Evolutionary conservation across 1,140 invertebrate species (phyloP).

Genomic region (Luehdorfia chinensis): DNA sequence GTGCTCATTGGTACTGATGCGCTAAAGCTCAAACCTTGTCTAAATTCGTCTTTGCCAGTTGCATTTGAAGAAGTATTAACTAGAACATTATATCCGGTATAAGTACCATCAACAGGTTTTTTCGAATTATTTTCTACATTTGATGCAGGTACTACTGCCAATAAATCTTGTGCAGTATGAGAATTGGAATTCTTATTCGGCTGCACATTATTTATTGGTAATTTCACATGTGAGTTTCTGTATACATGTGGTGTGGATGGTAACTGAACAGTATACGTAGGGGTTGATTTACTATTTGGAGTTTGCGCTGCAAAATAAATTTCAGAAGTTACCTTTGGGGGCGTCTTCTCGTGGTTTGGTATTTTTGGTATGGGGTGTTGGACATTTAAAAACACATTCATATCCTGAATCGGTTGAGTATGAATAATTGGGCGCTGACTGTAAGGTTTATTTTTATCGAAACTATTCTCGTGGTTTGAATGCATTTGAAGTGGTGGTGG

Average conservation of each 20-base stretch:
- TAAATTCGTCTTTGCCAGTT: conserved; percentile 34
- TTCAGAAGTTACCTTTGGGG: conserved; percentile 72
- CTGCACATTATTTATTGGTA: conserved; percentile 25
- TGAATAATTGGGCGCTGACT: conserved; percentile 51
- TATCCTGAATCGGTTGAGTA: conserved; percentile 60
- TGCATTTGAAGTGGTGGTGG: conserved; percentile 52
- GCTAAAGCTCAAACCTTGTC: conserved; percentile 55
- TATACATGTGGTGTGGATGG: conserved; percentile 28
- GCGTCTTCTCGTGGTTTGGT: conserved; percentile 38
- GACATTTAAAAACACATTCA: conserved; percentile 62
- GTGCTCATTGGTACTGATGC: conserved; percentile 47
- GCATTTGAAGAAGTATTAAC: conserved; percentile 58
- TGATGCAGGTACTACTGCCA: conserved; percentile 28
- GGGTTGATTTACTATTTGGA: conserved; percentile 47
- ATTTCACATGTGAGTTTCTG: conserved; percentile 22
- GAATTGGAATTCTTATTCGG: conserved; percentile 11
- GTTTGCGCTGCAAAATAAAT: conserved; percentile 72
- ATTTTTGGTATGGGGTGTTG: conserved; percentile 58
- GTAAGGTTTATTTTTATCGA: conserved; percentile 52
- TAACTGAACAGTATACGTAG: conserved; percentile 58
- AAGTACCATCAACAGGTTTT: conserved; percentile 30
- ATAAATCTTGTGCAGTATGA: conserved; percentile 23
- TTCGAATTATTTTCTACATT: conserved; percentile 41
- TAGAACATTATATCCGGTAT: conserved; percentile 50
- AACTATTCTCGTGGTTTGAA: conserved; percentile 36